These are phyloP conservation scores for Phymatocera aterrima DNA, from an alignment of 2,888 invertebrate species.

Conservation along the genomic window DNA sequence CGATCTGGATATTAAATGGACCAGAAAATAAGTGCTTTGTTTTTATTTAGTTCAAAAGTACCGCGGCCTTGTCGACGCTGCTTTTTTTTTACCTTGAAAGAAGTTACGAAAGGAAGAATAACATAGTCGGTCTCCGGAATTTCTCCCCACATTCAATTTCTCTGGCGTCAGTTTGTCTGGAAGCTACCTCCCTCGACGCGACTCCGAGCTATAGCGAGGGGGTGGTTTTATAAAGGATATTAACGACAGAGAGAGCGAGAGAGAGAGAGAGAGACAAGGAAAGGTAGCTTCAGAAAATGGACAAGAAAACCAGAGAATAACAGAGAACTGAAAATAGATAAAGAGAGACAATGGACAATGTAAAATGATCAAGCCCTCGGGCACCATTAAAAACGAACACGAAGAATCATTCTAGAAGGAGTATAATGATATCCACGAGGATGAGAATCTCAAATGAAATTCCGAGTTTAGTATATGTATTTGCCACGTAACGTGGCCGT, in stretches of 20 bases:
- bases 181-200: conserved; percentile 16
- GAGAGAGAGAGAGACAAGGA: neutral
- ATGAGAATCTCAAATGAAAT: neutral
- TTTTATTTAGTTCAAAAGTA: conserved; percentile 17
- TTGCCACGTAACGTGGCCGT: neutral
- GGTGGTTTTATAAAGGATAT: no score
- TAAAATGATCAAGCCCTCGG: conserved; percentile 27
- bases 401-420: neutral
- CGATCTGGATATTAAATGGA: neutral
- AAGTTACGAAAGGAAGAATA: conserved; percentile 30
- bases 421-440: neutral
- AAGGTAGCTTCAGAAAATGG: neutral
- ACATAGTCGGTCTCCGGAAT: conserved; percentile 14
- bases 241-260: no score
- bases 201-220: neutral
- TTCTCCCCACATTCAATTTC: conserved; percentile 37
- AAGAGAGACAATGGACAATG: conserved; percentile 6
- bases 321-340: neutral
- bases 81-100: conserved; percentile 9
- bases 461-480: neutral
- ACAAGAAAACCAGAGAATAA: neutral
- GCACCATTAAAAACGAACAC: neutral
- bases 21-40: neutral
- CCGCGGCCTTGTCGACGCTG: conserved; percentile 1
- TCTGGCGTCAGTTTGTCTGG: conserved; percentile 44